Evolutionary conservation across 2,113 vertebrate genomes (phyloP).

Genomic region (Myotis lucifugus): DNA sequence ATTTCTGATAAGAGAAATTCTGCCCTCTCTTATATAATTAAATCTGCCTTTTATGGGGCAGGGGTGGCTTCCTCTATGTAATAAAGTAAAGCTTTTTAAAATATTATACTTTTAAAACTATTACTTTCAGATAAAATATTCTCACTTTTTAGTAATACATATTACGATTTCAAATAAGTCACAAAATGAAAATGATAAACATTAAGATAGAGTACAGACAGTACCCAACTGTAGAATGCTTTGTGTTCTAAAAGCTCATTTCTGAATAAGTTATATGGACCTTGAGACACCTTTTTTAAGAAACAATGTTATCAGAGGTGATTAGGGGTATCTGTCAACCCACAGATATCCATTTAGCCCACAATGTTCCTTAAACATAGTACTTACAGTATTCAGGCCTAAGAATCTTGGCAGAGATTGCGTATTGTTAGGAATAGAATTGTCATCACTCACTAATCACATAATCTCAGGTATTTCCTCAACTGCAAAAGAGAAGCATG

Average conservation of each 20-base stretch:
- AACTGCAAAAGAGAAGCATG: background rate
- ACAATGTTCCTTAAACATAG: background rate
- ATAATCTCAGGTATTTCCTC: background rate
- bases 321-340: background rate
- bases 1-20: slow-evolving; percentile 7
- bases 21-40: slow-evolving; percentile 23
- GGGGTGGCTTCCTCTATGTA: background rate
- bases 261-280: background rate
- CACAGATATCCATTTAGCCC: background rate
- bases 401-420: background rate
- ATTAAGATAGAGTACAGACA: background rate
- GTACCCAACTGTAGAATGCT: background rate
- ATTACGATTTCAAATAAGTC: slow-evolving; percentile 10
- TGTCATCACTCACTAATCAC: background rate
- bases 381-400: background rate
- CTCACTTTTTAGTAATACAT: slow-evolving; percentile 16
- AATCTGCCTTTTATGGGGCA: background rate
- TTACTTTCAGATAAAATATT: slow-evolving; percentile 14
- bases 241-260: slow-evolving; percentile 32
- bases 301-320: background rate
- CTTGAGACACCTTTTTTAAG: background rate
- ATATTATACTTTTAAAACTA: background rate
- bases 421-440: background rate
- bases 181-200: slow-evolving; percentile 35
- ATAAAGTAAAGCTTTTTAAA: slow-evolving; percentile 43